A percentile compares a stretch with the other conserved stretches of the same genome.
phyloP scores from a whole-genome alignment of 2,888 invertebrate species.

The Pterostichus madidus region DNA sequence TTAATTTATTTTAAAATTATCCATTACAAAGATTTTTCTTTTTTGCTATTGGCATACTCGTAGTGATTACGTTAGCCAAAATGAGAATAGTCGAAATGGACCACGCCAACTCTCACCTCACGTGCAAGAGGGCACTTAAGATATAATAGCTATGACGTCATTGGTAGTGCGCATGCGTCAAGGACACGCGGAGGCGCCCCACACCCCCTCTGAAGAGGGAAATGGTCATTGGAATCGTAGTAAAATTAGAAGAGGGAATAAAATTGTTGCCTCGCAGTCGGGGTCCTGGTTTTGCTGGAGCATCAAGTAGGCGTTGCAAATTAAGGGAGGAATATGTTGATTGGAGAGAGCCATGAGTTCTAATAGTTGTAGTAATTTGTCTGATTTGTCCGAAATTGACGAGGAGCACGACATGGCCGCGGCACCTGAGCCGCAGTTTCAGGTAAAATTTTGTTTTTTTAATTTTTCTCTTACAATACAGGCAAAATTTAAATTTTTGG shows the following conservation, averaged over 20 bases:
- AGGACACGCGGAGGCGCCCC: constrained; percentile 15
- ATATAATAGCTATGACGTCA: constrained; percentile 53
- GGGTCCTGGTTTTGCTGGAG: background rate
- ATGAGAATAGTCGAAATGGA: too few species aligned
- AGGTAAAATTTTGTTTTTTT: constrained; percentile 37
- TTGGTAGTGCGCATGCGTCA: constrained; percentile 27
- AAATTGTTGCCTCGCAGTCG: constrained; percentile 39
- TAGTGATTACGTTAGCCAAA: too few species aligned
- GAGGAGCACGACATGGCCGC: constrained; percentile 53
- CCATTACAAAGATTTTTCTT: too few species aligned
- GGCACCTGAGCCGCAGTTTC: constrained; percentile 52
- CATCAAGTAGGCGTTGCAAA: background rate
- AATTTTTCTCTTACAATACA: background rate
- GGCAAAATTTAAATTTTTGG: background rate
- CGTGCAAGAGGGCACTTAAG: constrained; percentile 50
- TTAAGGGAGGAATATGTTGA: constrained; percentile 3
- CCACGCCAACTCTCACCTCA: constrained; percentile 18
- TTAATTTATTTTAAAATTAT: too few species aligned
- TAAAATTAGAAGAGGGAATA: constrained; percentile 48
- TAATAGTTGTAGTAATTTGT: constrained; percentile 18
- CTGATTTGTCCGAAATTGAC: constrained; percentile 43
- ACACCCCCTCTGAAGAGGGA: background rate
- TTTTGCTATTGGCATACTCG: too few species aligned
- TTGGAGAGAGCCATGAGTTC: constrained; percentile 42
- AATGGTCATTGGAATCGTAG: constrained; percentile 45